Percentiles rank a stretch among this genome's conserved stretches.
Evolutionary conservation across 64 coral and sea anemone species (phyloP).

Genomic region (Acropora tenuis): DNA sequence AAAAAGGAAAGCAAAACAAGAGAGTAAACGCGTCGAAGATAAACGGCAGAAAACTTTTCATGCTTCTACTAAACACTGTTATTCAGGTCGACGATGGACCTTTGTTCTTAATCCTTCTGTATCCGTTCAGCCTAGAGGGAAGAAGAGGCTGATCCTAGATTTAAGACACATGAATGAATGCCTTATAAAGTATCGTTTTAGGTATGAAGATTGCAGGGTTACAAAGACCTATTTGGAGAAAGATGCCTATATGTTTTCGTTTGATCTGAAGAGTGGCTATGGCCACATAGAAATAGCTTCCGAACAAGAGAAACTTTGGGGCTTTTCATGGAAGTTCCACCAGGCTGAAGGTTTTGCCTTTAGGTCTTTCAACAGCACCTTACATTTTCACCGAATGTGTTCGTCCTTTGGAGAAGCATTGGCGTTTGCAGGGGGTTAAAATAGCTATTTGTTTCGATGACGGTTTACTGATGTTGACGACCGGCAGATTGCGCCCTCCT

Average conservation of each 20-base stretch:
- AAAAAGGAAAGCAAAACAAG: too few species aligned
- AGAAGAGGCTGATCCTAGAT: neutral
- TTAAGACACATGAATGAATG: neutral
- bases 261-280: neutral
- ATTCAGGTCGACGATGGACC: neutral
- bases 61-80: neutral
- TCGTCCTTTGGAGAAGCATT: too few species aligned
- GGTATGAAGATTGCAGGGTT: too few species aligned
- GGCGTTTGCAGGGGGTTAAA: too few species aligned
- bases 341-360: neutral
- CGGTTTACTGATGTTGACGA: slow-evolving; percentile 18
- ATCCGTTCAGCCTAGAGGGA: neutral
- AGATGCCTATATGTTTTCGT: too few species aligned
- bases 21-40: too few species aligned
- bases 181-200: neutral
- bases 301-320: neutral
- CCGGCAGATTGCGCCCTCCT: slow-evolving; percentile 9
- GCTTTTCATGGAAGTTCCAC: neutral
- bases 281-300: neutral
- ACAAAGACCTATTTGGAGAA: too few species aligned
- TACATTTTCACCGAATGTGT: too few species aligned
- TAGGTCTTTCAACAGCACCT: too few species aligned
- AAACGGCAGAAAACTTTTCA: too few species aligned
- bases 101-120: neutral
- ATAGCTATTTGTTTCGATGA: too few species aligned